These are phyloP conservation scores for Channa striata DNA, from an alignment of 2,797 vertebrate genomes.

Conservation along the genomic window DNA sequence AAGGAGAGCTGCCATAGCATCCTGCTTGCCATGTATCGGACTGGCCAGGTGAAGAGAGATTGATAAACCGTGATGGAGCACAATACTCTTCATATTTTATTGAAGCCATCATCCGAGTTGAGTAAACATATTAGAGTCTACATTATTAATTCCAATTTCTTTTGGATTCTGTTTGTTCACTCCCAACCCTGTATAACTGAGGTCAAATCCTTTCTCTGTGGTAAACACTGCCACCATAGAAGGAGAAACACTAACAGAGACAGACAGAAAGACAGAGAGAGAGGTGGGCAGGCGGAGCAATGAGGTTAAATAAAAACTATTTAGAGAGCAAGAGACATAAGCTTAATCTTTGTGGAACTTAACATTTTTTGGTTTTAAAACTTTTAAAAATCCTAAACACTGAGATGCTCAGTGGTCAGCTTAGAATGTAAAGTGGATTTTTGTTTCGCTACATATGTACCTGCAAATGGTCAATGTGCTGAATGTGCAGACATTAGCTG, in stretches of 20 bases:
- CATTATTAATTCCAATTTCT: constrained; percentile 84
- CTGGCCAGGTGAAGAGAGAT: constrained; percentile 12
- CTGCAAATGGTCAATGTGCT: too few species aligned
- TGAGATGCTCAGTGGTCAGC: not conserved
- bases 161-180: constrained; percentile 70
- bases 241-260: constrained; percentile 13
- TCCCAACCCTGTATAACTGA: constrained; percentile 37
- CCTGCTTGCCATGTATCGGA: constrained; percentile 37
- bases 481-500: too few species aligned
- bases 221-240: constrained; percentile 47
- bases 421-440: not conserved
- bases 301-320: constrained; percentile 33
- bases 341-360: not conserved
- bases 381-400: too few species aligned
- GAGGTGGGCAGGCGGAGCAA: not conserved
- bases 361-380: constrained; percentile 1
- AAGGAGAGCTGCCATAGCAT: constrained; percentile 11
- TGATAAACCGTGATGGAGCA: constrained; percentile 44
- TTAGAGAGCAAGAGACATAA: constrained; percentile 24
- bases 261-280: constrained; percentile 18
- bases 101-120: constrained; percentile 75
- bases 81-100: constrained; percentile 77
- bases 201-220: constrained; percentile 59
- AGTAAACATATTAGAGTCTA: constrained; percentile 79
- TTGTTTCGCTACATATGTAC: too few species aligned